Conservation (phyloP, 2,888 invertebrate species). For the Cheilosia pagana region DNA sequence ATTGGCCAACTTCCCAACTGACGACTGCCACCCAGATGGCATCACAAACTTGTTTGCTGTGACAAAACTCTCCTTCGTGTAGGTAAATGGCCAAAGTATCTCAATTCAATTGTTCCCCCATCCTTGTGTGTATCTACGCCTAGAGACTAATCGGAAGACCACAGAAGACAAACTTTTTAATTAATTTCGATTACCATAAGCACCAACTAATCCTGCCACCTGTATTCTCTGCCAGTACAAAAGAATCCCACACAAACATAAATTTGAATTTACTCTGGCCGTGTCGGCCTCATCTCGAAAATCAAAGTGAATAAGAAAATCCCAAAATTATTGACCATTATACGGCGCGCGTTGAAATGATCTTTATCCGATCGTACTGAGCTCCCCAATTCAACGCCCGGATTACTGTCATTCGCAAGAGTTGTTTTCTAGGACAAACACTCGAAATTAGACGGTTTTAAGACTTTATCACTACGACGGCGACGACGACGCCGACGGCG, state of each 20-base stretch:
- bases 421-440: constrained; percentile 72
- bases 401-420: constrained; percentile 72
- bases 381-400: constrained; percentile 9
- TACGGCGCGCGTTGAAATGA: constrained; percentile 55
- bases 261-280: constrained; percentile 30
- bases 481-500: constrained; percentile 14
- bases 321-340: constrained; percentile 72
- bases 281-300: constrained; percentile 49
- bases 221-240: constrained; percentile 34
- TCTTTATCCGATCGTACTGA: constrained; percentile 70
- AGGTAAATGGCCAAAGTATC: background rate
- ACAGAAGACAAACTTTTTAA: constrained; percentile 67
- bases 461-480: constrained; percentile 58
- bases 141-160: constrained; percentile 46
- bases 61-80: constrained; percentile 29
- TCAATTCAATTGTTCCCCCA: constrained; percentile 11
- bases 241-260: constrained; percentile 68
- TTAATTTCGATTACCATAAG: constrained; percentile 75
- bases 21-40: constrained; percentile 57
- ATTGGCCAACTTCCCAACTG: constrained; percentile 53
- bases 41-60: constrained; percentile 50
- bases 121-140: constrained; percentile 1
- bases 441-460: constrained; percentile 65
- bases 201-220: constrained; percentile 72
- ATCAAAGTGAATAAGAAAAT: constrained; percentile 70